Base-by-base conservation (phyloP, 64 coral and sea anemone species). In the Stichodactyla helianthus region DNA sequence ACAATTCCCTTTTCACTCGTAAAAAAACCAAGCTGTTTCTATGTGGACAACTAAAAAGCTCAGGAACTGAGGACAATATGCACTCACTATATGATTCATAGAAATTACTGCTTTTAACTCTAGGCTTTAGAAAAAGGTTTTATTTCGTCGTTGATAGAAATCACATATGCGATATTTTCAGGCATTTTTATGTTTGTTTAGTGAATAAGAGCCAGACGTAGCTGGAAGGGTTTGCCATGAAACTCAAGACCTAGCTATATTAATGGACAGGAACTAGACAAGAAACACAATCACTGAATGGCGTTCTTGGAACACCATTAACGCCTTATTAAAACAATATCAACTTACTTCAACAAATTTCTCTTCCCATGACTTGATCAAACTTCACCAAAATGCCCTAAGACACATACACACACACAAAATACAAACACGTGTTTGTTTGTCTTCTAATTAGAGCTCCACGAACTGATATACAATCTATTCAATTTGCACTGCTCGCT, bases 321-420 rank as follows among this genome's bases (percentile, higher is more conserved):
- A 27, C 68, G 68, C 25, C 68, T 74, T 74, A 31, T 74, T 74
- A 74, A 74, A 74, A 74, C 68, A 74, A 74, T 74, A 74, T 74
- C 68, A 74, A 0, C 68, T 74, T 74, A 74, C 68, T 74, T 26
- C 22, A 12, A 74, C 25, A 74, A 74, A 74, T 74, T 74, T 74
- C 68, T 31, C 10, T 74, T 35, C 68, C 68, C 68, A 74, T 74
- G 68, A 74, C 68, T 23, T 31, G 68, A 74, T 74, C 68, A 74
- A 74, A 74, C 68, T 74, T 74, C 68, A 74, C 20, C 31, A 74
- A 74, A 74, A 74, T 74, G 25, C 26, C 68, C 68, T 74, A 74
- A 74, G 23, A 31, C 11, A 31, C 25, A n/a, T n/a, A 74, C 68
- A 65, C 35, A 3, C 35, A 44, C 35, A 44, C 35, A 44, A 44